phyloP scores from a whole-genome alignment of 2,113 vertebrate species.

The Vireo altiloquus region DNA sequence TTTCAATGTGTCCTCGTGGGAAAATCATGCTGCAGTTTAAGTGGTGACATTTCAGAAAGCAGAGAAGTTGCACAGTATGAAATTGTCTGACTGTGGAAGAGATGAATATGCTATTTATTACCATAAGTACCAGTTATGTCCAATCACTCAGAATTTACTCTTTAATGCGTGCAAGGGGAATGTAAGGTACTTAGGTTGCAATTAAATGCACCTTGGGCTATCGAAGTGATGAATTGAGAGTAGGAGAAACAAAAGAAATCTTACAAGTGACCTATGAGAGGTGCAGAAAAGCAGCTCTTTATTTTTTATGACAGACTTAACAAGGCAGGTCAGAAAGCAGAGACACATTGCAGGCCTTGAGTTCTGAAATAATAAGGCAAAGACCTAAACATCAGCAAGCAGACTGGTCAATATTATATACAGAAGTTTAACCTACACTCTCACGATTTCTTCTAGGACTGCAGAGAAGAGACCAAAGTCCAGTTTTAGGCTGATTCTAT shows the following conservation, averaged over 20 bases:
- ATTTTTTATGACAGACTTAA: neutral
- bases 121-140: conserved; percentile 35
- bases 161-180: neutral
- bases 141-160: conserved; percentile 43
- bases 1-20: conserved; percentile 21
- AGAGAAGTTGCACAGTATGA: neutral
- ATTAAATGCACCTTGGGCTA: conserved; percentile 35
- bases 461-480: neutral
- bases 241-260: neutral
- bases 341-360: neutral
- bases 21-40: conserved; percentile 32
- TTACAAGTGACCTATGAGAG: neutral
- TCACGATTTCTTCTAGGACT: neutral
- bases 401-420: neutral
- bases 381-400: neutral
- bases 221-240: conserved; percentile 4
- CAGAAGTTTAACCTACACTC: neutral
- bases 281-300: neutral
- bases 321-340: neutral
- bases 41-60: conserved; percentile 14
- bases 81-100: conserved; percentile 31
- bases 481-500: neutral
- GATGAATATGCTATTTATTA: conserved; percentile 42
- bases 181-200: conserved; percentile 19
- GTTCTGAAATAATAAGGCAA: neutral